These are phyloP conservation scores for Zalophus californianus DNA, from an alignment of 2,797 vertebrate species.

Conservation along the genomic window DNA sequence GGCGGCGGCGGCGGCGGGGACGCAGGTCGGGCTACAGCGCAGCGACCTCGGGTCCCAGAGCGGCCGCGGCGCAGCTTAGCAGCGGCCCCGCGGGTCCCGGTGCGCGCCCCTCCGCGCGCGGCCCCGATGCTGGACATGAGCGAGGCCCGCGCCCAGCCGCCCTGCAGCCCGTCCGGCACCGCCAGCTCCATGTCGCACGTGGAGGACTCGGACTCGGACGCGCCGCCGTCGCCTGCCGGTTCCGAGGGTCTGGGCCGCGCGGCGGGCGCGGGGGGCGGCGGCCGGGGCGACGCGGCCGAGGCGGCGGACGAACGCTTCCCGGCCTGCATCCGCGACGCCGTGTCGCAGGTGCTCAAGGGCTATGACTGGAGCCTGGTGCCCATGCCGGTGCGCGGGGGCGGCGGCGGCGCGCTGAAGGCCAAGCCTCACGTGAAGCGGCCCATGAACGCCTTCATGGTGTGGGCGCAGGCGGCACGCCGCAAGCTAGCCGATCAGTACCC, in stretches of 20 bases:
- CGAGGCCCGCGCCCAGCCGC: conserved; percentile 94
- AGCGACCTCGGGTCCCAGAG: not conserved
- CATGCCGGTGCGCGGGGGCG: conserved; percentile 95
- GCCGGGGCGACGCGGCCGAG: conserved; percentile 88
- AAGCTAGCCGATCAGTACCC: conserved; percentile 98
- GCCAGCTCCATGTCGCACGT: conserved; percentile 94
- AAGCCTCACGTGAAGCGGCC: conserved; percentile 99
- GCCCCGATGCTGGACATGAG: conserved; percentile 94
- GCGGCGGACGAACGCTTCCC: conserved; percentile 96
- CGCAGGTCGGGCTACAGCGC: not conserved
- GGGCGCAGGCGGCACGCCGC: conserved; percentile 98
- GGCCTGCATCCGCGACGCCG: conserved; percentile 97
- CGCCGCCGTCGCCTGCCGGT: conserved; percentile 91
- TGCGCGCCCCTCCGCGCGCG: not conserved
- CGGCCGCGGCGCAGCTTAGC: not conserved
- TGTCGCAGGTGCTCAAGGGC: conserved; percentile 98
- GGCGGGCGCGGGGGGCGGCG: conserved; percentile 60
- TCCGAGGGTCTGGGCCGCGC: conserved; percentile 87
- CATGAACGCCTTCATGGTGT: conserved; percentile 98
- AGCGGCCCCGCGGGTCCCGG: not conserved
- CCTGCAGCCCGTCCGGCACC: conserved; percentile 95
- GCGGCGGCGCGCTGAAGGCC: conserved; percentile 90
- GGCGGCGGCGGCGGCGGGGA: not conserved
- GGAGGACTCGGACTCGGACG: conserved; percentile 97
- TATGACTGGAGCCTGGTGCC: conserved; percentile 99